phyloP scores from a whole-genome alignment of 2,113 vertebrate species.

The Otus sunia region DNA sequence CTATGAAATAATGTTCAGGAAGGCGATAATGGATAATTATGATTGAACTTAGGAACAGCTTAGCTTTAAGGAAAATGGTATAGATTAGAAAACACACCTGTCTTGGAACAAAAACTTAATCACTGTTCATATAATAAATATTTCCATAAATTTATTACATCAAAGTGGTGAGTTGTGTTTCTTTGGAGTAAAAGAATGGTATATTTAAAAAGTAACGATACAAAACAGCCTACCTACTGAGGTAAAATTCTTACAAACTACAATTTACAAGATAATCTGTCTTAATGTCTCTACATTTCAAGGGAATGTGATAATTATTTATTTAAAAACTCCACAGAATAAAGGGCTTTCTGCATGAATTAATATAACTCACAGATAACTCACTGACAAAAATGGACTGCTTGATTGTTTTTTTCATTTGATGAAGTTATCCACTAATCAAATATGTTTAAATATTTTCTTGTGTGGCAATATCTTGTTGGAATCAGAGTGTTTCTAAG shows the following conservation, averaged over 20 bases:
- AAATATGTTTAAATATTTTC: neutral
- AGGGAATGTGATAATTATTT: neutral
- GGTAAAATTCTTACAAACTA: neutral
- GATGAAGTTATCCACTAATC: neutral
- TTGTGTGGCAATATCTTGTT: neutral
- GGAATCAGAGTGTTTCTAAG: neutral
- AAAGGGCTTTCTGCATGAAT: neutral
- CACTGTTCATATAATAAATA: neutral
- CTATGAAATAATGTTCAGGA: neutral
- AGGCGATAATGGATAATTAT: neutral
- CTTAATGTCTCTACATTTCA: neutral
- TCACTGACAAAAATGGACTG: neutral
- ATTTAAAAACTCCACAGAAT: neutral
- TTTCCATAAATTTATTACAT: neutral
- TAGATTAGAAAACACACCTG: neutral
- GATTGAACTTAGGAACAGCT: neutral
- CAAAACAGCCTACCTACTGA: neutral
- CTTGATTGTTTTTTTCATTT: neutral
- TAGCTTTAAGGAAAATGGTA: neutral
- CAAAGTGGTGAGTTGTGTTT: neutral
- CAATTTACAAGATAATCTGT: neutral
- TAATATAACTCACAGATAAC: neutral
- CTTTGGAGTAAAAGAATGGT: neutral
- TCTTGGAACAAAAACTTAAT: neutral
- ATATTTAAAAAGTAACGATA: neutral